Evolutionary conservation across 2,888 invertebrate genomes (phyloP).

Genomic region (Limenitis camilla): DNA sequence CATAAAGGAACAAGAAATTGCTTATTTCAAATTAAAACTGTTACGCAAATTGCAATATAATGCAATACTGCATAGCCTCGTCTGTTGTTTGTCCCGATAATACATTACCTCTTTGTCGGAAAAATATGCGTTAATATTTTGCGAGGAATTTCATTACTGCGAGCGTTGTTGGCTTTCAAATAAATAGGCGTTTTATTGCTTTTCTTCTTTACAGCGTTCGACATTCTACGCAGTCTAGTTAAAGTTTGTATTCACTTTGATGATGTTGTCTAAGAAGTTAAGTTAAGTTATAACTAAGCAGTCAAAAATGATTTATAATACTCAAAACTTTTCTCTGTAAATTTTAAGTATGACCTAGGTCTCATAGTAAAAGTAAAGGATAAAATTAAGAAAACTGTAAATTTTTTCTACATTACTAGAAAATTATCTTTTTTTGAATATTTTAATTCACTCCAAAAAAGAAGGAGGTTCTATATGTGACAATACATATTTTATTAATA

Average conservation of each 20-base stretch:
- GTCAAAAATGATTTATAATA: background rate
- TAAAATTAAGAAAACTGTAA: too few relatives aligned
- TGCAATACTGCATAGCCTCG: background rate
- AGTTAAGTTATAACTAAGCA: background rate
- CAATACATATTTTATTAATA: too few relatives aligned
- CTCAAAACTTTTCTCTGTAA: too few relatives aligned
- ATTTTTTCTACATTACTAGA: too few relatives aligned
- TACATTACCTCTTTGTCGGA: slow-evolving; percentile 60
- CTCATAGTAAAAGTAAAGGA: too few relatives aligned
- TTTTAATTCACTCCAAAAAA: too few relatives aligned
- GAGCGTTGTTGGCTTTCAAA: slow-evolving; percentile 64
- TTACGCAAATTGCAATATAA: background rate
- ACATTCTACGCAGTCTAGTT: slow-evolving; percentile 4
- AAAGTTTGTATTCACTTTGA: background rate
- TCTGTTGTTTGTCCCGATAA: slow-evolving; percentile 33
- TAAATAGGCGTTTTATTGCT: slow-evolving; percentile 70
- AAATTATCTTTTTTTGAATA: too few relatives aligned
- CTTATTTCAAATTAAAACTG: too few relatives aligned
- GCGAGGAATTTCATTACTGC: slow-evolving; percentile 68
- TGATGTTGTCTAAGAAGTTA: background rate
- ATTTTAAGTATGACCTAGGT: too few relatives aligned
- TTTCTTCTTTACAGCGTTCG: slow-evolving; percentile 44
- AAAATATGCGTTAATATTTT: slow-evolving; percentile 68
- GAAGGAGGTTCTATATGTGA: too few relatives aligned
- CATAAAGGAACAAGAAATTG: background rate